Percentiles rank a stretch among this genome's conserved stretches.
Conservation (phyloP, 2,113 vertebrate species). For the Gobius niger region DNA sequence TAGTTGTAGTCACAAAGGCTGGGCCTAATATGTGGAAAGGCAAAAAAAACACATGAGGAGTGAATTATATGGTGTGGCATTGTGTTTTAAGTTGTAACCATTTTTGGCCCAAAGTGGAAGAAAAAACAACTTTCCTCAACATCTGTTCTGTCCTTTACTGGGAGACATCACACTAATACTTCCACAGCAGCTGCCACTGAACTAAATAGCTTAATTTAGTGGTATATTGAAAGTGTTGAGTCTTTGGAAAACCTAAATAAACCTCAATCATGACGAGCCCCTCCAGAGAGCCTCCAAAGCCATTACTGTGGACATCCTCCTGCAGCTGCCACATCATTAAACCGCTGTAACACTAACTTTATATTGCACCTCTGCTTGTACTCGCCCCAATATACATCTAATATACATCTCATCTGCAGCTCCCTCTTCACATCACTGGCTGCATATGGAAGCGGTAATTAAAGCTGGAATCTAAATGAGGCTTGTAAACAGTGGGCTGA, state of each 20-base stretch:
- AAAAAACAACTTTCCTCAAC: background rate
- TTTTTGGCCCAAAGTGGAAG: no score
- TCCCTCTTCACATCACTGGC: background rate
- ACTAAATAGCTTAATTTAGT: background rate
- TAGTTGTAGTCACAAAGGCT: no score
- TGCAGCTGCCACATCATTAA: constrained; percentile 7
- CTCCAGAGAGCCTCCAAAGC: background rate
- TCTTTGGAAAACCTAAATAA: background rate
- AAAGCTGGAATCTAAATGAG: constrained; percentile 3
- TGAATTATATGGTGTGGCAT: background rate
- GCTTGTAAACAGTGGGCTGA: constrained; percentile 5
- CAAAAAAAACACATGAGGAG: no score
- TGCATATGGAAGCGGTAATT: constrained; percentile 2
- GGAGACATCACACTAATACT: background rate
- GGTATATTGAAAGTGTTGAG: background rate
- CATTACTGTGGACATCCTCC: background rate
- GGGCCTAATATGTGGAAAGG: no score
- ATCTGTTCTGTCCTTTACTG: background rate
- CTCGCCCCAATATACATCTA: background rate
- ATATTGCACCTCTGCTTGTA: constrained; percentile 1
- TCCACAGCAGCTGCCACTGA: background rate
- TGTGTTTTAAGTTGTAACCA: no score
- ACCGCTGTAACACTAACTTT: constrained; percentile 3
- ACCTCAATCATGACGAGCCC: constrained; percentile 2
- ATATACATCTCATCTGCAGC: constrained; percentile 5